Percentiles rank a stretch among this genome's conserved stretches.
Evolutionary conservation across 30 jellyfish, hydroid and myxozoan species (phyloP).

Genomic region (Morbakka virulenta): DNA sequence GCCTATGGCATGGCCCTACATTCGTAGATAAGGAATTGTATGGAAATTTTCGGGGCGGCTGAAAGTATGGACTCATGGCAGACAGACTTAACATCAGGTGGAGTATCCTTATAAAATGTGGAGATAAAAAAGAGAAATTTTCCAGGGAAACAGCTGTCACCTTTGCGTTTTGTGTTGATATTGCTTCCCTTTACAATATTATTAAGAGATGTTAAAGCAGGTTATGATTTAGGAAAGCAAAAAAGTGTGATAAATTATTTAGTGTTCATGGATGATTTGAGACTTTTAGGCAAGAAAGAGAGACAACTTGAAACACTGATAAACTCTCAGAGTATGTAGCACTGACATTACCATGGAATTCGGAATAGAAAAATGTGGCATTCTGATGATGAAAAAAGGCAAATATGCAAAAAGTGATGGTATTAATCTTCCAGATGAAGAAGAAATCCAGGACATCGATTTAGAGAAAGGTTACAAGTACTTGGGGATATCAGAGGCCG

Average conservation of each 20-base stretch:
- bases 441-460: conserved; percentile 25
- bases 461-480: too few species aligned
- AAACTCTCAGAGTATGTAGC: conserved; percentile 16
- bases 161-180: conserved; percentile 16
- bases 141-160: conserved; percentile 13
- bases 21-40: too few species aligned
- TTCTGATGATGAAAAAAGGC: too few species aligned
- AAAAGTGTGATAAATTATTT: not conserved
- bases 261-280: conserved; percentile 29
- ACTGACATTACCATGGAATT: conserved; percentile 4
- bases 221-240: not conserved
- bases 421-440: conserved; percentile 9
- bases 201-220: conserved; percentile 7
- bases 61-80: conserved; percentile 8
- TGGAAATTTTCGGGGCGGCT: too few species aligned
- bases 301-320: conserved; percentile 13
- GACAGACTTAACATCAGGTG: conserved; percentile 2
- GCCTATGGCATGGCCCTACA: too few species aligned
- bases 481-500: too few species aligned
- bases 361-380: too few species aligned
- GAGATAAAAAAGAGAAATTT: conserved; percentile 3
- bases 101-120: not conserved
- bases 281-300: too few species aligned
- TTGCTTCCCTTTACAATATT: conserved; percentile 1
- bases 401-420: conserved; percentile 31